Evolutionary conservation across 2,888 invertebrate genomes (phyloP), one percentile per base, ranked within the genome.

Genomic region (Tipula unca): DNA sequence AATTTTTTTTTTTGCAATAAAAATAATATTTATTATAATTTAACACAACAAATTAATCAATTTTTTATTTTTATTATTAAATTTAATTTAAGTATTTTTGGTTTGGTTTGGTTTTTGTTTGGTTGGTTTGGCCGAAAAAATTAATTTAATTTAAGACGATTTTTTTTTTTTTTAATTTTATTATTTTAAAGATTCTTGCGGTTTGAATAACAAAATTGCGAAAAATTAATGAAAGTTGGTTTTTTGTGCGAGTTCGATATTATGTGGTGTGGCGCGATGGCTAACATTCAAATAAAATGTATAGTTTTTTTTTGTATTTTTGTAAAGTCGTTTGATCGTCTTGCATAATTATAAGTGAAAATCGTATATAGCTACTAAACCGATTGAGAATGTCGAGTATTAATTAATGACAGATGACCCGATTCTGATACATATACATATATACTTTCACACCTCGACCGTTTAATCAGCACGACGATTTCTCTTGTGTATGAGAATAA

Each of bases 21-120:
- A 54, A 69, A 69, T 69, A 69, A 69, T 69, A 69, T 69, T 69
- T 69, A 69, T 69, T 69, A 69, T 69, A 69, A 69, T 69, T 69
- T 69, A 69, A 69, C 69, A 69, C 69, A 25, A 69, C 69, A 69
- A 69, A 69, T 69, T 69, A 69, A 69, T 69, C 20, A 69, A 25
- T 69, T 69, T 69, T 69, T 25, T 8, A 25, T 69, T 69, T 54
- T 69, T 69, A 20, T 69, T 69, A 69, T 69, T 69, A 69, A 69
- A 69, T 69, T 69, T 69, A 69, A 69, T 25, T 25, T 69, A 25
- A 69, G 20, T 69, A 25, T 69, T 54, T 54, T 54, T 54, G 4
- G 6, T 20, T 54, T 20, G 25, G 20, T 69, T 25, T 2, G 25
- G n/a, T 69, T 69, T 69, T 25, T 2, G 25, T 69, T 69, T 69